These are phyloP conservation scores for Capromys pilorides DNA, from an alignment of 2,797 vertebrate species.

Conservation along the genomic window DNA sequence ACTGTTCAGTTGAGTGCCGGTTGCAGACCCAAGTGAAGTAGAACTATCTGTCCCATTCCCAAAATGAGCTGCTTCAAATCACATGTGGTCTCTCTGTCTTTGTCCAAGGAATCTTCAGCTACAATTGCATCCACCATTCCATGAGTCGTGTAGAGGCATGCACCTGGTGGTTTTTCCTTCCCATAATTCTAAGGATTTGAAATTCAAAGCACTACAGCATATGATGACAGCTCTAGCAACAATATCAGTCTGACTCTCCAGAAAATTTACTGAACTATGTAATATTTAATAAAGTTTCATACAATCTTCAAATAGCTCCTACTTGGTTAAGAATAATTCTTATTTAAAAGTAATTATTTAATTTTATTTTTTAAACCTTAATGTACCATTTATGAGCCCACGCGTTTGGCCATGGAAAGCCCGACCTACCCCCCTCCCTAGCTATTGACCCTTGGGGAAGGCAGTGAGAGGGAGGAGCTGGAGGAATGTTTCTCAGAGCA, in stretches of 20 bases:
- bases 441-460: too few relatives aligned
- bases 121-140: accelerated
- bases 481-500: too few relatives aligned
- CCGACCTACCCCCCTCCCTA: too few relatives aligned
- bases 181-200: too few relatives aligned
- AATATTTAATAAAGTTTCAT: not conserved
- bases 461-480: too few relatives aligned
- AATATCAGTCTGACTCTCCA: not conserved
- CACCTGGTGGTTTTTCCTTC: not conserved
- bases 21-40: not conserved
- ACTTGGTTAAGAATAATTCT: slow-evolving; percentile 9
- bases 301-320: not conserved
- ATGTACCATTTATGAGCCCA: not conserved
- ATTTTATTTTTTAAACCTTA: slow-evolving; percentile 16
- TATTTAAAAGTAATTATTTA: not conserved
- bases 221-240: accelerated
- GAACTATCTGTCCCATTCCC: not conserved
- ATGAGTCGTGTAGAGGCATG: too few relatives aligned
- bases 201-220: not conserved
- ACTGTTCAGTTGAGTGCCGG: not conserved
- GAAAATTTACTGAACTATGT: not conserved
- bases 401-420: too few relatives aligned
- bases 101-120: not conserved
- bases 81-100: accelerated
- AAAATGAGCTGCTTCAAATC: accelerated